phyloP scores from a whole-genome alignment of 2,113 vertebrate species.

The Entomyzon cyanotis region DNA sequence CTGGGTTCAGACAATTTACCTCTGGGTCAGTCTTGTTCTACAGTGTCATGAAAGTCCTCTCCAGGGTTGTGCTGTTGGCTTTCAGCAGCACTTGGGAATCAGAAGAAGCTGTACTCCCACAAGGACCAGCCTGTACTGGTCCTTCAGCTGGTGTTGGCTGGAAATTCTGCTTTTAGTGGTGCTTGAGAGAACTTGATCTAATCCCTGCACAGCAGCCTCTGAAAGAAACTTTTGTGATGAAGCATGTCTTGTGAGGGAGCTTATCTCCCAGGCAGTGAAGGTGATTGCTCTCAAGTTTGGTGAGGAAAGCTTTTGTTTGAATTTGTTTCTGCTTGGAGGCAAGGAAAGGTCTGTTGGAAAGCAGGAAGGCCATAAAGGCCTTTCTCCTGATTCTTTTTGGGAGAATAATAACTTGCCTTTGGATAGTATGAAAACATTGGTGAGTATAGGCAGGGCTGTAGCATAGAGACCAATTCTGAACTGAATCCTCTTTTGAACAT shows the following conservation, averaged over 20 bases:
- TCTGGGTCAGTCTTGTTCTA: background rate
- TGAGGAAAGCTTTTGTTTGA: background rate
- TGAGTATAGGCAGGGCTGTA: background rate
- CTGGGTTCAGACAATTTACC: background rate
- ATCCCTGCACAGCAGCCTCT: background rate
- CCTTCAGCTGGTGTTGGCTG: background rate
- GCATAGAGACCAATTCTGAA: background rate
- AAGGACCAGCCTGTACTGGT: background rate
- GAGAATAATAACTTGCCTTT: background rate
- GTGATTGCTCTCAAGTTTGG: background rate
- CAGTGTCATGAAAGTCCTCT: background rate
- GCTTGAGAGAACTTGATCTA: background rate
- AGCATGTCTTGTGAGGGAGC: background rate
- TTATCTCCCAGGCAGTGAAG: background rate
- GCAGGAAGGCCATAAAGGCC: background rate
- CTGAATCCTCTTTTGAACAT: background rate
- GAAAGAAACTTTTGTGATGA: slow-evolving; percentile 22
- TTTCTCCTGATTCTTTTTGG: background rate
- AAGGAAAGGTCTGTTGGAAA: background rate
- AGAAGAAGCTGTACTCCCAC: background rate
- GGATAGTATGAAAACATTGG: background rate
- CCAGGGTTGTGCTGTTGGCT: background rate
- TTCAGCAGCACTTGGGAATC: background rate
- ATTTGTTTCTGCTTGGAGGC: background rate
- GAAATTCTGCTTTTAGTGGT: background rate